These are phyloP conservation scores for Clepsis dumicolana DNA, from an alignment of 2,888 invertebrate genomes.

Conservation along the genomic window DNA sequence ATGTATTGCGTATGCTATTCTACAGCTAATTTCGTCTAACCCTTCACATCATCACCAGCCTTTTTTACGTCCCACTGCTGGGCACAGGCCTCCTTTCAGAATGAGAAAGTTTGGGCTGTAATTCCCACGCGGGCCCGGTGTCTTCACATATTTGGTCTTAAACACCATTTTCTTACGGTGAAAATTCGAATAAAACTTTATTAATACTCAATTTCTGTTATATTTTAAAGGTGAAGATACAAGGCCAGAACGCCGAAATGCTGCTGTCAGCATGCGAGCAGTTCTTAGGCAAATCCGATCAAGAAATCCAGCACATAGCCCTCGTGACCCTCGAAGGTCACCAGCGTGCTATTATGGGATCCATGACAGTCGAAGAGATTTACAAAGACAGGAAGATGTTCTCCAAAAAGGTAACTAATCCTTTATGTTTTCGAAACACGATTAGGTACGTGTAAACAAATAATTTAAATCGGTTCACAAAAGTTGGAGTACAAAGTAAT, in stretches of 20 bases:
- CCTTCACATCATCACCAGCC: too few species aligned
- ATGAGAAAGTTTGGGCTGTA: too few species aligned
- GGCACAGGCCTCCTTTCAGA: too few species aligned
- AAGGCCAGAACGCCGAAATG: constrained; percentile 96
- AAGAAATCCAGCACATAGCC: constrained; percentile 96
- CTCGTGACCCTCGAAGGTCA: constrained; percentile 97
- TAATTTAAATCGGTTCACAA: too few species aligned
- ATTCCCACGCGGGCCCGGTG: too few species aligned
- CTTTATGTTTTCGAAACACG: background rate
- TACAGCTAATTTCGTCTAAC: too few species aligned
- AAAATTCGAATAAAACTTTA: background rate
- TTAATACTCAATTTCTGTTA: background rate
- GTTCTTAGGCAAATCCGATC: constrained; percentile 95
- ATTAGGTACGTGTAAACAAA: too few species aligned
- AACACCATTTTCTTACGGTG: too few species aligned
- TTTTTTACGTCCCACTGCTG: too few species aligned
- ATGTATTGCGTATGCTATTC: too few species aligned
- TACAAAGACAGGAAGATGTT: constrained; percentile 98
- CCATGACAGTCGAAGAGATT: constrained; percentile 98
- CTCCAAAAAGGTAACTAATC: constrained; percentile 88
- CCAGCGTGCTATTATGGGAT: constrained; percentile 98
- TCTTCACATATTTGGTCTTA: too few species aligned
- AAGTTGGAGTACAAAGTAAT: too few species aligned
- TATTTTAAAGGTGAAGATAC: constrained; percentile 91
- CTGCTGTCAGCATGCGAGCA: constrained; percentile 96